These are phyloP conservation scores for Prorops nasuta DNA, from an alignment of 1,140 invertebrate genomes.

Conservation along the genomic window DNA sequence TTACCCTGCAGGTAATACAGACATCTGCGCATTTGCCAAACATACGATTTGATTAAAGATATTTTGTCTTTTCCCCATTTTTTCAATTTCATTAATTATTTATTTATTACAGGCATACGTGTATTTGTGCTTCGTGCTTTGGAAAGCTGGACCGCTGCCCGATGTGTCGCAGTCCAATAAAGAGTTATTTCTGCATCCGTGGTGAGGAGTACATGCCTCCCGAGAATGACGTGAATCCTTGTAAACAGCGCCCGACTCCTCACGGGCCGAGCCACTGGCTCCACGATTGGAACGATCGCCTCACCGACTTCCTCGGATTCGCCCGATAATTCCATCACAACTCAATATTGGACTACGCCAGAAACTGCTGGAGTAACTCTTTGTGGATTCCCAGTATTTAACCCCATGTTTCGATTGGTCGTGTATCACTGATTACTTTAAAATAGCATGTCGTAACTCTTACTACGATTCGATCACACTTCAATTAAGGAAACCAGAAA, in stretches of 20 bases:
- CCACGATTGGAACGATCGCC: slow-evolving; percentile 63
- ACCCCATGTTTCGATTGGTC: too few species aligned
- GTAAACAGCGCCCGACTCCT: slow-evolving; percentile 43
- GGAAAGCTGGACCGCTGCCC: slow-evolving; percentile 74
- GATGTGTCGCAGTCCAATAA: slow-evolving; percentile 77
- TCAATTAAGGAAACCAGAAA: too few species aligned
- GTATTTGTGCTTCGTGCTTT: slow-evolving; percentile 77
- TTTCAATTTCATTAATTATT: too few species aligned
- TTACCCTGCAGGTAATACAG: slow-evolving; percentile 70
- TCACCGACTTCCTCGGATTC: slow-evolving; percentile 66
- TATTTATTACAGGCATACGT: slow-evolving; percentile 73
- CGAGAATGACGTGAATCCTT: slow-evolving; percentile 54
- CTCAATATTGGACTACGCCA: too few species aligned
- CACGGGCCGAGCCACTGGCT: slow-evolving; percentile 58
- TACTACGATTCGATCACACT: too few species aligned
- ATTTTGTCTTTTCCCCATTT: too few species aligned
- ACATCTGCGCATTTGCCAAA: too few species aligned
- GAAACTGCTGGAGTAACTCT: too few species aligned
- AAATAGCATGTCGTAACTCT: too few species aligned
- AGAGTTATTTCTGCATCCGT: slow-evolving; percentile 76
- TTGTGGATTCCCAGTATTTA: too few species aligned
- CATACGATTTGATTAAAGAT: too few species aligned
- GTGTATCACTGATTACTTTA: too few species aligned
- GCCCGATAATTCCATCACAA: slow-evolving; percentile 46
- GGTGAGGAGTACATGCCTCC: slow-evolving; percentile 71